Percentiles rank a stretch among this genome's conserved stretches.
Conservation (phyloP, 2,888 invertebrate species). For the Xiphydria camelus region DNA sequence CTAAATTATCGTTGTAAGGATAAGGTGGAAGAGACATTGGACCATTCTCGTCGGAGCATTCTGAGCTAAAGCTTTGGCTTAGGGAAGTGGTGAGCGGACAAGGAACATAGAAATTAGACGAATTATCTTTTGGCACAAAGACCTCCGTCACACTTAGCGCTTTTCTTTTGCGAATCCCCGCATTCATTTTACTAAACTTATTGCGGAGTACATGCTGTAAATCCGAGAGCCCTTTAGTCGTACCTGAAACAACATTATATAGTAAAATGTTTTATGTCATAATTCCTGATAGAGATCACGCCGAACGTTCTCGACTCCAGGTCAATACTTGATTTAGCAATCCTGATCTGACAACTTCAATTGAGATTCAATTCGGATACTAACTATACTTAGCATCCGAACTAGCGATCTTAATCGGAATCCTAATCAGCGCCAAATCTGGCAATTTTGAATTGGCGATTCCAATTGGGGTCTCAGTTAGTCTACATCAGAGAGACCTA, state of each 20-base stretch:
- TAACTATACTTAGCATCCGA: too few species aligned
- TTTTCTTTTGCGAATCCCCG: slow-evolving; percentile 68
- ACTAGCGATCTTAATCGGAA: too few species aligned
- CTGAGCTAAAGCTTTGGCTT: slow-evolving; percentile 38
- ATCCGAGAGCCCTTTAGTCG: slow-evolving; percentile 66
- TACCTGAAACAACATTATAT: slow-evolving; percentile 41
- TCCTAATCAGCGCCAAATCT: too few species aligned
- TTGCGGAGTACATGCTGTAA: slow-evolving; percentile 63
- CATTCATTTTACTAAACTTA: slow-evolving; percentile 72
- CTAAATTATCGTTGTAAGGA: slow-evolving; percentile 45
- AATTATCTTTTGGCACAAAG: slow-evolving; percentile 53
- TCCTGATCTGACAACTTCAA: too few species aligned
- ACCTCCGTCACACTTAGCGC: slow-evolving; percentile 74
- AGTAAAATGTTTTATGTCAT: too few species aligned
- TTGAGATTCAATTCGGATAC: too few species aligned
- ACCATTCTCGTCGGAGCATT: slow-evolving; percentile 31
- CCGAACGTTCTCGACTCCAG: too few species aligned
- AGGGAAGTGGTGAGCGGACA: slow-evolving; percentile 59
- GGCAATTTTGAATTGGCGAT: too few species aligned
- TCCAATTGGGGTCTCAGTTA: too few species aligned
- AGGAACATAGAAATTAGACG: slow-evolving; percentile 70
- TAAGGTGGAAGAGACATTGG: slow-evolving; percentile 61
- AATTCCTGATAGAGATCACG: too few species aligned
- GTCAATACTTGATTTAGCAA: too few species aligned
- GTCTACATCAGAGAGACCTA: too few species aligned